Base-by-base conservation (phyloP, 2,113 vertebrate genomes). In the Procavia capensis region DNA sequence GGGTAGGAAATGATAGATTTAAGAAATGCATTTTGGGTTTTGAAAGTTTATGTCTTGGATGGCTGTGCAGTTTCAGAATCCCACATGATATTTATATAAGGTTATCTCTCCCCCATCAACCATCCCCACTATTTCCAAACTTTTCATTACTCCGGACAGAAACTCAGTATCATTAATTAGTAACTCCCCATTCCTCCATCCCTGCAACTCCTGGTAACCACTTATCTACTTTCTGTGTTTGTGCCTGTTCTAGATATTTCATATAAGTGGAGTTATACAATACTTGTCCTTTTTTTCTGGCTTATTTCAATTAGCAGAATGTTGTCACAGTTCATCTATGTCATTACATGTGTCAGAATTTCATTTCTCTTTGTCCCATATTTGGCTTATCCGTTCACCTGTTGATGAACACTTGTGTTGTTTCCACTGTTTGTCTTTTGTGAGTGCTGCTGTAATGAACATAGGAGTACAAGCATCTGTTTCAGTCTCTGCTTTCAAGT, bases 1-100 rank as follows among this genome's bases (percentile, higher is more conserved):
- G 85, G 34, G 17, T 24, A 29, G 41, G 22, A 64, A 36, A 36
- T 17, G 17, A 27, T 72, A 29, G 41, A 50, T 34, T 57, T 64
- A 88, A 88, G 29, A 97, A 64, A 89, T 78, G 19, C 31, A 41
- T 17, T 85, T 85, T 6, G 5, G 2, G 20, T 75, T 96, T 89
- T 57, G 45, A 20, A 34, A 31, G 59, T 27, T 92, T 72, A 9
- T 63, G 13, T 61, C 27, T 57, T 80, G 3, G 25, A 4, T 29
- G 20, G 45, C 16, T 13, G 6, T 84, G 19, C 1, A 16, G 6
- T 89, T 95, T 95, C 70, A 76, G 27, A 76, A 80, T 76, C 39
- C 6, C 63, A 61, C 10, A 36, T 92, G 50, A 22, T 31, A 57
- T 72, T 86, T 86, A 34, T 29, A 17, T 85, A 63, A 89, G 50